A percentile compares a stretch with the other conserved stretches of the same genome.
phyloP scores from a whole-genome alignment of 2,888 invertebrate species.

The Netelia melanura region DNA sequence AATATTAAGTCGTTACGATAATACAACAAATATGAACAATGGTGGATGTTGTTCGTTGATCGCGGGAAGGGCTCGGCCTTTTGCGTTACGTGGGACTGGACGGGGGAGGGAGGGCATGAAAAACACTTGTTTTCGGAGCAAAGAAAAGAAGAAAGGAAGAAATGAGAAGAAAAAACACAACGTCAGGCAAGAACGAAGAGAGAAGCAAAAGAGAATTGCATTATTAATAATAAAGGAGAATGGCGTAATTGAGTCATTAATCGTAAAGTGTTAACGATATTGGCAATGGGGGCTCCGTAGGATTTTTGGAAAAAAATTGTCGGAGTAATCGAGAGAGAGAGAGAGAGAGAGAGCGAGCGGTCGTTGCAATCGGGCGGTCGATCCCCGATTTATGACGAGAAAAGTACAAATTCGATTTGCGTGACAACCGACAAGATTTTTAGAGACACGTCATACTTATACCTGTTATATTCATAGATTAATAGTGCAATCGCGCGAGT shows the following conservation, averaged over 20 bases:
- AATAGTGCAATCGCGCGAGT: conserved; percentile 83
- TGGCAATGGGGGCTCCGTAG: conserved; percentile 77
- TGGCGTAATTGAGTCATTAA: conserved; percentile 67
- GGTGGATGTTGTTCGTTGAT: conserved; percentile 82
- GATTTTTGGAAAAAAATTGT: conserved; percentile 72
- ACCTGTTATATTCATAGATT: conserved; percentile 82
- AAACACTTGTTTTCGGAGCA: conserved; percentile 74
- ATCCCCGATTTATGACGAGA: conserved; percentile 60
- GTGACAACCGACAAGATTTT: conserved; percentile 81
- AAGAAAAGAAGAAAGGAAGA: conserved; percentile 15
- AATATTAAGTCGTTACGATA: conserved; percentile 83
- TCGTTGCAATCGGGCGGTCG: conserved; percentile 57
- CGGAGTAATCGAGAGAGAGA: too few species aligned
- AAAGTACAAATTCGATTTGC: conserved; percentile 83
- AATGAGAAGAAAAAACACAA: background rate
- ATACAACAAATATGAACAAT: conserved; percentile 68
- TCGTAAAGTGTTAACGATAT: conserved; percentile 69
- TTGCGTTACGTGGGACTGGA: background rate
- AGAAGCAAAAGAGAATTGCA: too few species aligned
- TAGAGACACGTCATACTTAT: conserved; percentile 80
- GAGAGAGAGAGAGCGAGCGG: too few species aligned
- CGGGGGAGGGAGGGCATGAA: conserved; percentile 70
- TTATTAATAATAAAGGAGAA: too few species aligned
- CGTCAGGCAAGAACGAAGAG: background rate
- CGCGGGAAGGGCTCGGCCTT: conserved; percentile 79